Percentiles rank a stretch among this genome's conserved stretches.
These are phyloP conservation scores for Columba janthina DNA, from an alignment of 2,113 vertebrate genomes.

Conservation along the genomic window DNA sequence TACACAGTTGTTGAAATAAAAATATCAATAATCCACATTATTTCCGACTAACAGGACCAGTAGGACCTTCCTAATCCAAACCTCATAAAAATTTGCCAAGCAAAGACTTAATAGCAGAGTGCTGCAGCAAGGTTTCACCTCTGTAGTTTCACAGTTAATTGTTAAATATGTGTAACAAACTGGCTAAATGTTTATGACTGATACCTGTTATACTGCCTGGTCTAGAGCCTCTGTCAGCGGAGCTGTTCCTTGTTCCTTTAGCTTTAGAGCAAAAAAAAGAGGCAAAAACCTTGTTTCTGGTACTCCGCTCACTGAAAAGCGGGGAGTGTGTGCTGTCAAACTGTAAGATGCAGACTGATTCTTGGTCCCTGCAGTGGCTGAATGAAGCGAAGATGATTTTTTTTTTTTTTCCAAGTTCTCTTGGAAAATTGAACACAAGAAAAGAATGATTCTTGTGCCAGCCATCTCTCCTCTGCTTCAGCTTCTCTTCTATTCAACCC, in stretches of 20 bases:
- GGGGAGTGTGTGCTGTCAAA: not conserved
- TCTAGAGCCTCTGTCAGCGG: not conserved
- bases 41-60: not conserved
- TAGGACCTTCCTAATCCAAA: not conserved
- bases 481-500: not conserved
- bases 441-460: not conserved
- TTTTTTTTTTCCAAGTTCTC: not conserved
- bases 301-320: not conserved
- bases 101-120: not conserved
- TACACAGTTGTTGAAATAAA: not conserved
- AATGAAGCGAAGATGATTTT: not conserved
- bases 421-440: not conserved
- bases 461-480: not conserved
- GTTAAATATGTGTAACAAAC: not conserved
- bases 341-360: not conserved
- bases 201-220: not conserved
- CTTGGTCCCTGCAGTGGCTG: not conserved
- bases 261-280: not conserved
- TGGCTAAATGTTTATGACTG: not conserved
- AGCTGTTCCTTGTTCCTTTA: not conserved
- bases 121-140: not conserved
- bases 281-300: not conserved
- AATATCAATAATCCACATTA: not conserved
- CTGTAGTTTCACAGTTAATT: not conserved
- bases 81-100: not conserved